These are phyloP conservation scores for Liolophura sinensis DNA, from an alignment of 1,140 invertebrate genomes.

Conservation along the genomic window DNA sequence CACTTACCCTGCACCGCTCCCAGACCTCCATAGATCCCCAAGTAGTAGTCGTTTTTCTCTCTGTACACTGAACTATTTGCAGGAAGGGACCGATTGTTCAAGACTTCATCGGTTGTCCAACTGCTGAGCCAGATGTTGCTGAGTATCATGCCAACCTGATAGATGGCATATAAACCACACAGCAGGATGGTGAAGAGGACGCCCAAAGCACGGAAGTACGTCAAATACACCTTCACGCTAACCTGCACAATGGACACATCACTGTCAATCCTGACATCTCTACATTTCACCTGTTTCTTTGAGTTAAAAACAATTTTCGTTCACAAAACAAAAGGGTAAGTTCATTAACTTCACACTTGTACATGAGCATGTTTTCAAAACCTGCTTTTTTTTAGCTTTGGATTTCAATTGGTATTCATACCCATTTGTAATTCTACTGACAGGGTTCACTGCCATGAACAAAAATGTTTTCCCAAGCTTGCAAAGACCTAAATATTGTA, in stretches of 20 bases:
- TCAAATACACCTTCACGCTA: constrained; percentile 82
- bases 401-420: too few species aligned
- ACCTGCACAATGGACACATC: constrained; percentile 63
- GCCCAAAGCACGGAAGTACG: constrained; percentile 85
- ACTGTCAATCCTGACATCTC: neutral
- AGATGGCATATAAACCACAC: constrained; percentile 80
- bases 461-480: too few species aligned
- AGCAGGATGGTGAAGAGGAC: constrained; percentile 72
- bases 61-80: constrained; percentile 25
- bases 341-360: too few species aligned
- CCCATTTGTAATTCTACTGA: too few species aligned
- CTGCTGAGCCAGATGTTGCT: constrained; percentile 19
- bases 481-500: too few species aligned
- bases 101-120: constrained; percentile 21
- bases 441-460: too few species aligned
- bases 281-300: neutral
- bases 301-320: neutral
- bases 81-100: constrained; percentile 9
- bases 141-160: constrained; percentile 42
- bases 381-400: too few species aligned
- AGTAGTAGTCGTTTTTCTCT: constrained; percentile 41
- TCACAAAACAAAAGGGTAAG: neutral
- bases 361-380: too few species aligned
- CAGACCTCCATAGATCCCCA: constrained; percentile 46
- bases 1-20: constrained; percentile 52